phyloP scores from a whole-genome alignment of 92 coral and sea anemone genomes.

The Desmophyllum pertusum region DNA sequence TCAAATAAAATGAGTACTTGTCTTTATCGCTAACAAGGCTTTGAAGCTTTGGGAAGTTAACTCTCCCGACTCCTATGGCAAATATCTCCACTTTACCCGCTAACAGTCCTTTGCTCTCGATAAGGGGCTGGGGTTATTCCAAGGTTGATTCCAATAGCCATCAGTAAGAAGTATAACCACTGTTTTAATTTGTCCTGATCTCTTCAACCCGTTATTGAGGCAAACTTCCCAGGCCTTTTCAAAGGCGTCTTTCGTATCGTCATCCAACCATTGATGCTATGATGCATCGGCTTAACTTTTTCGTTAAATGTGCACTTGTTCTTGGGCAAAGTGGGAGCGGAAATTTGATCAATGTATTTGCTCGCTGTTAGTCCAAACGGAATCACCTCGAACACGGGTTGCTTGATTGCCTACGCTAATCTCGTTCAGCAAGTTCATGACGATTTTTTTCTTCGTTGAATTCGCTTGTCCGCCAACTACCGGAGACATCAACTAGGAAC shows the following conservation, averaged over 20 bases:
- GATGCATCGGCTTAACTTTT: constrained; percentile 37
- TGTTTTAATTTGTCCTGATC: constrained; percentile 43
- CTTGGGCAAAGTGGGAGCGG: constrained; percentile 18
- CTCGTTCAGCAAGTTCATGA: constrained; percentile 67
- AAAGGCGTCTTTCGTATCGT: constrained; percentile 76
- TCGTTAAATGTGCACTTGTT: constrained; percentile 81
- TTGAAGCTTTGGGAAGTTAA: constrained; percentile 33
- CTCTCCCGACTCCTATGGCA: constrained; percentile 76
- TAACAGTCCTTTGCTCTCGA: constrained; percentile 31
- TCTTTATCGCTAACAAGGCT: neutral
- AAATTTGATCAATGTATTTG: constrained; percentile 63
- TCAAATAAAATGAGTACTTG: constrained; percentile 65
- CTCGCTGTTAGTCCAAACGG: constrained; percentile 59
- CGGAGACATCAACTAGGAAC: constrained; percentile 79
- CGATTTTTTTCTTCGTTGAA: constrained; percentile 65
- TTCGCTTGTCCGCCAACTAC: constrained; percentile 54
- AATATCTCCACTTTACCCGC: constrained; percentile 52
- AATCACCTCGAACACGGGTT: constrained; percentile 77
- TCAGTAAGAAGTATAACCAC: constrained; percentile 73
- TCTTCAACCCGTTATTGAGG: constrained; percentile 45
- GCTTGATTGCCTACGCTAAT: constrained; percentile 74
- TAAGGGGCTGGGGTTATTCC: constrained; percentile 46
- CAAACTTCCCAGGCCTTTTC: constrained; percentile 47
- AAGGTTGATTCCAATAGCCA: constrained; percentile 70
- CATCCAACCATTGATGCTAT: constrained; percentile 24